phyloP scores from a whole-genome alignment of 2,888 invertebrate species.

The Pseudoips prasinana region DNA sequence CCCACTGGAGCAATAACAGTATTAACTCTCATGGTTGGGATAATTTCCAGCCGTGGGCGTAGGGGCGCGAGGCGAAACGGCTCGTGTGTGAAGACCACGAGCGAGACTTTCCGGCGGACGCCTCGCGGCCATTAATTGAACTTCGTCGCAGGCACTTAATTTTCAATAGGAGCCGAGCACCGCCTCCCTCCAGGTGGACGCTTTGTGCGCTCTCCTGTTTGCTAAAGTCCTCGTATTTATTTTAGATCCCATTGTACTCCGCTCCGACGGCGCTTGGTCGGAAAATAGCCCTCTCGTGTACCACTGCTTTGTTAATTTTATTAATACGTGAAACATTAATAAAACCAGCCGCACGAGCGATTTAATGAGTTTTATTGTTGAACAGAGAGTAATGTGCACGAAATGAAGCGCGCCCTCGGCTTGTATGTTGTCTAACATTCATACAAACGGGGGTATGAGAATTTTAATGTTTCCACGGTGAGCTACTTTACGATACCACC shows the following conservation, averaged over 20 bases:
- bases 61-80: conserved; percentile 11
- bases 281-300: conserved; percentile 72
- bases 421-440: conserved; percentile 61
- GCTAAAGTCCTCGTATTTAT: conserved; percentile 80
- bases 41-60: conserved; percentile 14
- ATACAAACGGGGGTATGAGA: conserved; percentile 32
- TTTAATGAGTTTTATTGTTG: conserved; percentile 81
- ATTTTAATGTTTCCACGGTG: conserved; percentile 64
- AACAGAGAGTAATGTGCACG: conserved; percentile 68
- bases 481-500: conserved; percentile 54
- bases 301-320: conserved; percentile 79
- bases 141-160: conserved; percentile 66
- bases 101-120: conserved; percentile 39
- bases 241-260: conserved; percentile 77
- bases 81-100: conserved; percentile 23
- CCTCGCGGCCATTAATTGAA: conserved; percentile 62
- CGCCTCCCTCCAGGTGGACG: conserved; percentile 65
- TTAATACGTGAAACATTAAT: conserved; percentile 81
- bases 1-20: conserved; percentile 6
- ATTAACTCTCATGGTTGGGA: conserved; percentile 17
- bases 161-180: conserved; percentile 54
- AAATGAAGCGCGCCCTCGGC: conserved; percentile 59
- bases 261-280: conserved; percentile 73
- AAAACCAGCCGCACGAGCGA: conserved; percentile 73
- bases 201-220: conserved; percentile 73